phyloP scores from a whole-genome alignment of 1,140 invertebrate genomes.

The Micrasema minimum region DNA sequence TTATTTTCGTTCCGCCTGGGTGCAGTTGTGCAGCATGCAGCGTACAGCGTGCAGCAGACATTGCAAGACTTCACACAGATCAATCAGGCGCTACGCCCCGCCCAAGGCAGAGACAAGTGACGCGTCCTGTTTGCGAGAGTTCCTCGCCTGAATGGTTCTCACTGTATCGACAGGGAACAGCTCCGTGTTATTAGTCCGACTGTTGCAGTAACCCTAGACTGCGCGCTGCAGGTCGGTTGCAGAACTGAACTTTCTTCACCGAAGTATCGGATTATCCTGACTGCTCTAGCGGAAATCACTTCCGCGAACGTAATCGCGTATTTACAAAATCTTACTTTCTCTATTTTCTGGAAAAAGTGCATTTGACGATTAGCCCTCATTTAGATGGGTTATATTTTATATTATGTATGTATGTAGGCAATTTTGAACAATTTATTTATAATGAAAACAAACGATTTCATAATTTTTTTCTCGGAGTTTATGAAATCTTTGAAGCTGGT shows the following conservation, averaged over 20 bases:
- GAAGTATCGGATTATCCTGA: conserved; percentile 12
- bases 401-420: no score
- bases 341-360: no score
- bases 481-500: no score
- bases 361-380: no score
- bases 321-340: no score
- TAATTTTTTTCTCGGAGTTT: no score
- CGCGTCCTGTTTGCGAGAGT: conserved; percentile 24
- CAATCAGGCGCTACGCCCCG: conserved; percentile 19
- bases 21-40: conserved; percentile 16
- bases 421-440: no score
- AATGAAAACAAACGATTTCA: no score
- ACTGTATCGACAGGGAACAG: conserved; percentile 10
- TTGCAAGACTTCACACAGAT: conserved; percentile 14
- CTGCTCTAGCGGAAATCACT: background rate
- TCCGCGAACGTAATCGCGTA: no score
- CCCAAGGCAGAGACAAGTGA: conserved; percentile 8
- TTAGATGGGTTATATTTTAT: no score
- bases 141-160: conserved; percentile 9
- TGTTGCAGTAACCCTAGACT: conserved; percentile 20
- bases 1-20: conserved; percentile 13
- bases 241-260: conserved; percentile 3
- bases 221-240: background rate
- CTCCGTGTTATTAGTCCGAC: background rate
- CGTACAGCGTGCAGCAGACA: conserved; percentile 20